Base-by-base conservation (phyloP, 64 coral and sea anemone species). In the Orbicella faveolata region DNA sequence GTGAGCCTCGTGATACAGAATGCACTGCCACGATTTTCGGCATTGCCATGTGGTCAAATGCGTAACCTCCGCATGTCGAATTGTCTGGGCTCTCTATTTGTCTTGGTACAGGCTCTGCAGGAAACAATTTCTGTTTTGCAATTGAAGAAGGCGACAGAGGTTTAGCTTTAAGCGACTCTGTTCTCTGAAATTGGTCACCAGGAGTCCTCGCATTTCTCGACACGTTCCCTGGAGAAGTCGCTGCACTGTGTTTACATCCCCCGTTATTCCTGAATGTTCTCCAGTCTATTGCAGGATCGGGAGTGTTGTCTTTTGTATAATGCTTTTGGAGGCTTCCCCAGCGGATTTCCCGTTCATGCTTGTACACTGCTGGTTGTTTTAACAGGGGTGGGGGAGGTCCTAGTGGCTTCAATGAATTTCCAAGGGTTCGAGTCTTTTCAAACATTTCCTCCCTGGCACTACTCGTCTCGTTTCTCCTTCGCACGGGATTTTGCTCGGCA, bases 1-100 rank as follows among this genome's bases (percentile, higher is more conserved):
- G 37, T 4, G 37, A 41, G 10, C 14, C 41, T 39, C 72, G 73
- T 85, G 82, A 85, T 69, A 85, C 44, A 12, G 82, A 85, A 53
- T 85, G 82, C 39, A 85, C 82, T n/a, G 82, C 82, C 5, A 85
- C 65, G 14, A 85, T 85, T 85, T 85, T 85, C 66, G 82, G 82
- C 82, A 85, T 85, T 44, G 82, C 34, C 12, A 66, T 85, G 39
- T 85, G 82, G 53, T 85, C 82, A 73, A 85, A 85, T 4, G 82
- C 82, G 13, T 52, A 85, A 19, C 82, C 82, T 16, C 82, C 82
- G 66, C 65, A 73, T 25, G 82, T 73, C 19, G 82, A 52, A 6
- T 52, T 69, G 41, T 23, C 19, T 48, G 67, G 62, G 19, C 63
- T 66, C 23, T 65, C 63, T 70, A 85, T 85, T 85, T 85, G 10